These are phyloP conservation scores for Mohoua ochrocephala DNA, from an alignment of 2,113 vertebrate genomes.

Conservation along the genomic window DNA sequence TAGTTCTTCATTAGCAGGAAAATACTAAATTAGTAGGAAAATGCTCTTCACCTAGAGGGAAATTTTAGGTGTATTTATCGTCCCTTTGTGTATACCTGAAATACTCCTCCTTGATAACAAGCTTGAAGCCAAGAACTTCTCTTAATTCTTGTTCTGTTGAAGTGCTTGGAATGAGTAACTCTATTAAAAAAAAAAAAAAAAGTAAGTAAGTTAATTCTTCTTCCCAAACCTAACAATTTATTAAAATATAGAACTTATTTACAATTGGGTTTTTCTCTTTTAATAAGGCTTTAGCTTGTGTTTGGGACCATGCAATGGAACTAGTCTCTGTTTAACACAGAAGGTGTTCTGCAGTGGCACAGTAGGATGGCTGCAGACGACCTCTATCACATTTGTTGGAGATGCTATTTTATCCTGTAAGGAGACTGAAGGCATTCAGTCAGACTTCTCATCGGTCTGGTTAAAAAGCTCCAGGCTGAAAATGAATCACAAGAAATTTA, in stretches of 20 bases:
- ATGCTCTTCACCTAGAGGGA: neutral
- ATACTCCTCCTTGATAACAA: neutral
- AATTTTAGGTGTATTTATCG: neutral
- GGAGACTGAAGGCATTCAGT: neutral
- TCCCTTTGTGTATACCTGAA: neutral
- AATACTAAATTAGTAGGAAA: neutral
- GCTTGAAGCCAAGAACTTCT: neutral
- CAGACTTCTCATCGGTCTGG: neutral
- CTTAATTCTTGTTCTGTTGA: neutral
- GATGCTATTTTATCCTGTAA: neutral
- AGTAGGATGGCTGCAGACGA: neutral
- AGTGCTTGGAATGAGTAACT: neutral
- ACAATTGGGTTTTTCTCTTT: neutral
- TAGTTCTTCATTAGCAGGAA: neutral
- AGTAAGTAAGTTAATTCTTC: neutral
- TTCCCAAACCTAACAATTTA: neutral
- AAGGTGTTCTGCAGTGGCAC: neutral
- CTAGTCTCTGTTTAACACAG: neutral
- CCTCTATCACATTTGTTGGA: neutral
- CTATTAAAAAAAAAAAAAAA: too few relatives aligned
- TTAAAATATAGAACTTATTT: neutral
- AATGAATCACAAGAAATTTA: neutral
- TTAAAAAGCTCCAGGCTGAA: neutral
- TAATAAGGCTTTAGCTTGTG: neutral
- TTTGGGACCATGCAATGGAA: neutral